phyloP scores from a whole-genome alignment of 2,888 invertebrate species.

The Macaria liturata region DNA sequence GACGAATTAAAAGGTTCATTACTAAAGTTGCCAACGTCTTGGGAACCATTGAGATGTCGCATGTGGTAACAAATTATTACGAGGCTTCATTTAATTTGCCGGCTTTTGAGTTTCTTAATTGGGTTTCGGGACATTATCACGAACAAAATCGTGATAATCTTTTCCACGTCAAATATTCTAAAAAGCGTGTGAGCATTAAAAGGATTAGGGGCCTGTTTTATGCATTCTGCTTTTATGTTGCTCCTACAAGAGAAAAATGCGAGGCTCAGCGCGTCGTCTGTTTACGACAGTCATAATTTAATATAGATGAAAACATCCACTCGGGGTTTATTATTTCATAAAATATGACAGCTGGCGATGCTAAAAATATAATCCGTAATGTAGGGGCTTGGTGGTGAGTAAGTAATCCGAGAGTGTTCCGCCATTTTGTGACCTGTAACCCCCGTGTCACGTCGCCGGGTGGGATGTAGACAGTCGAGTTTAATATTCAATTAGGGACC shows the following conservation, averaged over 20 bases:
- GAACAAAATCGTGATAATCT: neutral
- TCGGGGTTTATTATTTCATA: constrained; percentile 25
- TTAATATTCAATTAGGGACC: constrained; percentile 71
- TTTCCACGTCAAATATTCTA: constrained; percentile 1
- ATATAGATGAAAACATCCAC: constrained; percentile 30
- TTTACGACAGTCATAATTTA: constrained; percentile 32
- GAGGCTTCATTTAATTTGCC: neutral
- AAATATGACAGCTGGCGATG: constrained; percentile 24
- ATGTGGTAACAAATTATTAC: neutral
- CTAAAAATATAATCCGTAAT: constrained; percentile 23
- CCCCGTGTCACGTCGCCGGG: constrained; percentile 52
- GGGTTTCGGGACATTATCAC: neutral
- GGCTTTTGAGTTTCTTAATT: constrained; percentile 9
- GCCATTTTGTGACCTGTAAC: constrained; percentile 49
- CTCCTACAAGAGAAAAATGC: constrained; percentile 25
- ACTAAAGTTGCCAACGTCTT: neutral
- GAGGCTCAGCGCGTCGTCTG: constrained; percentile 18
- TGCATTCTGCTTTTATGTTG: constrained; percentile 25
- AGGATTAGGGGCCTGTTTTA: constrained; percentile 27
- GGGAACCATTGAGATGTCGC: constrained; percentile 3
- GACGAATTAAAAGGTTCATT: neutral
- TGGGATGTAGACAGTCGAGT: constrained; percentile 52
- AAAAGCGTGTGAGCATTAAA: constrained; percentile 18
- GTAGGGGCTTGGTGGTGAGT: constrained; percentile 24
- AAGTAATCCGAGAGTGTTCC: constrained; percentile 34